phyloP scores from a whole-genome alignment of 2,888 invertebrate species.

The Heteromurus nitidus region DNA sequence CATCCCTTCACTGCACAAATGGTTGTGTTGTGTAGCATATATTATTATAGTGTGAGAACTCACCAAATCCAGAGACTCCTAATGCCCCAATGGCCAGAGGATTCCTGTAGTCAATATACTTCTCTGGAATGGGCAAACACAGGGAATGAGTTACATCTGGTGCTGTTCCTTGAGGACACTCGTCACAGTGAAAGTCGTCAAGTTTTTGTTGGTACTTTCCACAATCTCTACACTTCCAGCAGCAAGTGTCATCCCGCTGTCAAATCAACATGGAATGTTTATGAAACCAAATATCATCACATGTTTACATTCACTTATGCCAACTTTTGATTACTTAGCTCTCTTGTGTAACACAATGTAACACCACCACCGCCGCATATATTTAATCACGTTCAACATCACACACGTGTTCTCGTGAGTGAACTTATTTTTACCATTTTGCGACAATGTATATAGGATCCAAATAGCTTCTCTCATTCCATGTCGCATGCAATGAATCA shows the following conservation, averaged over 20 bases:
- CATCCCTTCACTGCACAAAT: background rate
- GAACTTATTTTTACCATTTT: no score
- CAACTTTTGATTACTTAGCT: slow-evolving; percentile 5
- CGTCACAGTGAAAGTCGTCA: slow-evolving; percentile 77
- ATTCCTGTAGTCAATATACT: slow-evolving; percentile 77
- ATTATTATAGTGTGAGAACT: slow-evolving; percentile 24
- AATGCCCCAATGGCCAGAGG: slow-evolving; percentile 77
- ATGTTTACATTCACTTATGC: background rate
- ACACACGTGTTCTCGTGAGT: background rate
- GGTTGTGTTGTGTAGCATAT: background rate
- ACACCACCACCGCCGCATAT: no score
- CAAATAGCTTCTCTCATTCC: no score
- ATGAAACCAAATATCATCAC: background rate
- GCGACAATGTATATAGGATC: no score
- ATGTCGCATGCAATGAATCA: background rate
- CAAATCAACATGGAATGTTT: slow-evolving; percentile 58
- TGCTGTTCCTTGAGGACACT: slow-evolving; percentile 76
- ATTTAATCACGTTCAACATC: no score
- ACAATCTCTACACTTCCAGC: slow-evolving; percentile 78
- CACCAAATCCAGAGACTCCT: slow-evolving; percentile 76
- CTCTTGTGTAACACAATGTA: background rate
- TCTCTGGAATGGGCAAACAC: slow-evolving; percentile 77
- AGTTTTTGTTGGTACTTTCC: slow-evolving; percentile 76
- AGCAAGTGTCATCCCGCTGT: slow-evolving; percentile 77
- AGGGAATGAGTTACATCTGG: slow-evolving; percentile 75